phyloP scores from a whole-genome alignment of 2,797 vertebrate genomes.

The Pseudochirops corinnae region DNA sequence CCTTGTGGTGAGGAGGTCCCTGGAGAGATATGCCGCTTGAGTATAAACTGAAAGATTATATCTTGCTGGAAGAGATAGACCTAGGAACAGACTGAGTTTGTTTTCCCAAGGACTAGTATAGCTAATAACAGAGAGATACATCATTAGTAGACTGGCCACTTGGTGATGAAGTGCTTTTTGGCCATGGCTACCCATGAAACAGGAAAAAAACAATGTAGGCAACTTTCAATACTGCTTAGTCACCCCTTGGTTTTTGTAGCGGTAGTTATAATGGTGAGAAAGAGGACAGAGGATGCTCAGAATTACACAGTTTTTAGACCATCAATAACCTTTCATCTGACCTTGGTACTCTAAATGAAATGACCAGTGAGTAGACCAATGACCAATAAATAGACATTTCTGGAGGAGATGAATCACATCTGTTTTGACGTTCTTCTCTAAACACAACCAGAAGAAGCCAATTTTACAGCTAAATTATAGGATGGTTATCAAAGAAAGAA shows the following conservation, averaged over 20 bases:
- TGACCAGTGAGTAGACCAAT: not conserved
- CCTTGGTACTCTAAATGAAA: not conserved
- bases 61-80: not conserved
- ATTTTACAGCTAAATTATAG: not conserved
- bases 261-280: not conserved
- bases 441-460: not conserved
- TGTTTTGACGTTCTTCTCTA: not conserved
- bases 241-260: not conserved
- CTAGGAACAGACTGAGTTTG: not conserved
- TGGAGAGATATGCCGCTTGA: not conserved
- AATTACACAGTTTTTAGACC: not conserved
- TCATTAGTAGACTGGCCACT: not conserved
- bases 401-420: not conserved
- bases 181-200: not conserved
- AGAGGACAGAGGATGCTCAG: not conserved
- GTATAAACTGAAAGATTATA: not conserved
- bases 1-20: too few species aligned
- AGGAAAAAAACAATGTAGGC: not conserved
- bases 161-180: too few species aligned
- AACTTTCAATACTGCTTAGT: not conserved
- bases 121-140: not conserved
- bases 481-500: not conserved
- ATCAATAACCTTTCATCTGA: not conserved
- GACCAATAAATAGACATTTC: not conserved
- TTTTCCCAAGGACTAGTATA: not conserved